Evolutionary conservation across 2,888 invertebrate genomes (phyloP).

Genomic region (Drosophila anomelani): DNA sequence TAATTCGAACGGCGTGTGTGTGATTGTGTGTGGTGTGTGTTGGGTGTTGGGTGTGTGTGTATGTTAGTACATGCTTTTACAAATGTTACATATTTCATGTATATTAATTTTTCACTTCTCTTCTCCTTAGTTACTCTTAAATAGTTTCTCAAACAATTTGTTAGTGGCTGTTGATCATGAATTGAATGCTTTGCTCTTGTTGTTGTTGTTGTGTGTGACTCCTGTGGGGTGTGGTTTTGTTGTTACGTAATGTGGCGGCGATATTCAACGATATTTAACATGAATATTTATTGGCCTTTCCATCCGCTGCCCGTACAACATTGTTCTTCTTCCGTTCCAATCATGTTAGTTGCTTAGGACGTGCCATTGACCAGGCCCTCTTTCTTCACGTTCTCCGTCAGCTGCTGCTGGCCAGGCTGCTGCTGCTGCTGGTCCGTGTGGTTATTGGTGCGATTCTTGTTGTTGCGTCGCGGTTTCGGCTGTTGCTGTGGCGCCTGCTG

Average conservation of each 20-base stretch:
- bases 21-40: conserved; percentile 10
- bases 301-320: conserved; percentile 60
- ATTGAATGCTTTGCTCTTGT: conserved; percentile 31
- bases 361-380: conserved; percentile 84
- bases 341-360: conserved; percentile 76
- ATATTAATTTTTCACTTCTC: conserved; percentile 55
- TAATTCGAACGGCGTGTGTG: conserved; percentile 62
- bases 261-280: conserved; percentile 58
- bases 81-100: conserved; percentile 73
- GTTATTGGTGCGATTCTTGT: conserved; percentile 81
- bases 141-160: conserved; percentile 66
- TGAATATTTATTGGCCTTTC: conserved; percentile 59
- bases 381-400: conserved; percentile 81
- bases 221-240: conserved; percentile 38
- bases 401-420: conserved; percentile 49
- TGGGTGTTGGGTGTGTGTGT: conserved; percentile 30
- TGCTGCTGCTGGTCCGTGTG: conserved; percentile 74
- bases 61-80: conserved; percentile 56
- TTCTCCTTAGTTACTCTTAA: conserved; percentile 55
- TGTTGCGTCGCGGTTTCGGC: conserved; percentile 82
- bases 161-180: conserved; percentile 57
- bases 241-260: conserved; percentile 55
- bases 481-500: conserved; percentile 61
- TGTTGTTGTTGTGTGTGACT: conserved; percentile 32
- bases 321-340: conserved; percentile 21